phyloP scores from a whole-genome alignment of 2,888 invertebrate species.

The Quadroppia sp. region DNA sequence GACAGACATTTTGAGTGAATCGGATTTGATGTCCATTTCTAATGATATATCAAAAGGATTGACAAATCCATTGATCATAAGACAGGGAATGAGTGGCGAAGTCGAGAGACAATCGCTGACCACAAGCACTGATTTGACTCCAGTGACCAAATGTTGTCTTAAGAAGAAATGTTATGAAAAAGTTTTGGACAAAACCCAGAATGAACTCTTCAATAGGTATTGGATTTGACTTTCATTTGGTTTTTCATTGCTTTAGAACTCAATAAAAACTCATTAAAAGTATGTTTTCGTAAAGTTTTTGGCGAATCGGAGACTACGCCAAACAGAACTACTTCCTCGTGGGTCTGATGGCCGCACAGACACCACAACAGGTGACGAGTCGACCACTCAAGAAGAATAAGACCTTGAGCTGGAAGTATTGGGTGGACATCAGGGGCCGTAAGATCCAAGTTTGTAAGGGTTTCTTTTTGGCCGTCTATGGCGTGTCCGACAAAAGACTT shows the following conservation, averaged over 20 bases:
- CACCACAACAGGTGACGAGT: slow-evolving; percentile 18
- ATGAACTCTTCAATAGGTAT: slow-evolving; percentile 25
- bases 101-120: background rate
- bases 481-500: slow-evolving; percentile 33
- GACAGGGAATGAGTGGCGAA: background rate
- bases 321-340: slow-evolving; percentile 32
- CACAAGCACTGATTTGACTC: slow-evolving; percentile 5
- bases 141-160: slow-evolving; percentile 30
- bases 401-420: slow-evolving; percentile 30
- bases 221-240: background rate
- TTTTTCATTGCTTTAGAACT: background rate
- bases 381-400: slow-evolving; percentile 13
- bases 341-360: slow-evolving; percentile 19
- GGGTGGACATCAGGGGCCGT: slow-evolving; percentile 18
- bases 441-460: slow-evolving; percentile 27
- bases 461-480: slow-evolving; percentile 34
- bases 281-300: slow-evolving; percentile 18
- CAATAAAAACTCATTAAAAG: background rate
- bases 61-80: background rate
- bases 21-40: background rate
- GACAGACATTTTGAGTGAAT: background rate
- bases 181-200: background rate
- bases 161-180: slow-evolving; percentile 31
- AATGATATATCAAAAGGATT: background rate
- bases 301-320: slow-evolving; percentile 34